These are phyloP conservation scores for Eclectus roratus DNA, from an alignment of 2,113 vertebrate genomes.

Conservation along the genomic window DNA sequence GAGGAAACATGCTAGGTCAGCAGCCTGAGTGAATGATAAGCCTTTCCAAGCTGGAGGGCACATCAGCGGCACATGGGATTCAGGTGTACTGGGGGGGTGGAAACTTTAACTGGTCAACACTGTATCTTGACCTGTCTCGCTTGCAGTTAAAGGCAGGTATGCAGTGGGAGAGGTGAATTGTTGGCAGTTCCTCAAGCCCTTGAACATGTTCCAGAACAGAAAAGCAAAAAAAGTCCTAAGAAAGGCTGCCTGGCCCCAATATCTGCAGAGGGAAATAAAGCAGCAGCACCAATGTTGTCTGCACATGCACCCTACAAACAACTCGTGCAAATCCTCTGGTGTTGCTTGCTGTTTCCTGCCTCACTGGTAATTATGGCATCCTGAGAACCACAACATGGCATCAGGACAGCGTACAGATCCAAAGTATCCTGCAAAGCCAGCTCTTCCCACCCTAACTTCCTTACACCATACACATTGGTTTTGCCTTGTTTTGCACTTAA, in stretches of 20 bases:
- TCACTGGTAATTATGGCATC: background rate
- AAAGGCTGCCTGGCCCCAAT: background rate
- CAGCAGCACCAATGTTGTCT: background rate
- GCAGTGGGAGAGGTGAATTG: background rate
- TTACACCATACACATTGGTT: accelerated
- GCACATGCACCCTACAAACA: background rate
- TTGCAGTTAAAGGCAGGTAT: background rate
- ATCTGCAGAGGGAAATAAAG: background rate
- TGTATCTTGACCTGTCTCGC: background rate
- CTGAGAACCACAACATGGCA: background rate
- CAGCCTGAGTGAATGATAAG: background rate
- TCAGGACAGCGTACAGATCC: accelerated
- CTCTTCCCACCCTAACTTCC: background rate
- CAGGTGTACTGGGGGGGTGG: background rate
- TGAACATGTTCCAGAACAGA: background rate
- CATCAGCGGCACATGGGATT: background rate
- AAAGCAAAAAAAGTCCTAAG: background rate
- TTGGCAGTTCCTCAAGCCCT: background rate
- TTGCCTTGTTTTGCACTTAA: background rate
- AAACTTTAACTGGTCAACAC: background rate
- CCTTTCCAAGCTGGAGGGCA: background rate
- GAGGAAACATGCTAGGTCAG: background rate
- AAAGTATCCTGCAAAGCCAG: background rate
- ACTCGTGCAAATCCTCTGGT: background rate
- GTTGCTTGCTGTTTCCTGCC: background rate